Percentiles rank a stretch among this genome's conserved stretches.
These are phyloP conservation scores for Hyperoodon ampullatus DNA, from an alignment of 2,113 vertebrate species.

Conservation along the genomic window DNA sequence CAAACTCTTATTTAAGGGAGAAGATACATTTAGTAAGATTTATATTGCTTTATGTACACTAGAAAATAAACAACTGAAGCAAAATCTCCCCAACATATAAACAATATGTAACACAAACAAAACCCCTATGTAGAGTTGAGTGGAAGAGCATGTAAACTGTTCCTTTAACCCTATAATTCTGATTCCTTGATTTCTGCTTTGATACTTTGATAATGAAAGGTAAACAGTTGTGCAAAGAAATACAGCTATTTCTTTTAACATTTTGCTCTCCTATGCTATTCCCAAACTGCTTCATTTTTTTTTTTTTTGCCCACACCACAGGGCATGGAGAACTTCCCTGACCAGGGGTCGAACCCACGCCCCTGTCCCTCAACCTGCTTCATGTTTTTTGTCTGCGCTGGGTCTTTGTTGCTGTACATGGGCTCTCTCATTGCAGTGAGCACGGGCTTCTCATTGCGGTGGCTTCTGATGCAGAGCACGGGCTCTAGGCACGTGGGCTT, in stretches of 20 bases:
- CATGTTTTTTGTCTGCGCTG: too few species aligned
- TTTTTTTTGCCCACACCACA: neutral
- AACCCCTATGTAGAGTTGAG: neutral
- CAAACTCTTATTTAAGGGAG: neutral
- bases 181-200: conserved; percentile 19
- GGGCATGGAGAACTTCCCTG: too few species aligned
- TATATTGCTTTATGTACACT: neutral
- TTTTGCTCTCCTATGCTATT: neutral
- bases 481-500: too few species aligned
- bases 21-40: neutral
- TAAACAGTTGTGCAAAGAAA: neutral
- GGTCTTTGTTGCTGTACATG: too few species aligned
- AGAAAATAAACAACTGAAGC: neutral
- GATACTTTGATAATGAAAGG: neutral
- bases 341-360: too few species aligned
- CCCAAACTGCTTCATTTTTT: neutral
- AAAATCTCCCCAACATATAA: neutral
- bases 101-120: neutral
- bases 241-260: neutral
- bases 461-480: too few species aligned
- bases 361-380: too few species aligned
- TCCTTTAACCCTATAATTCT: neutral
- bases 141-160: neutral
- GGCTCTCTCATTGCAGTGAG: too few species aligned
- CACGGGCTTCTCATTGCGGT: too few species aligned